phyloP scores from a whole-genome alignment of 1,140 invertebrate species.

The Gryon sp. region DNA sequence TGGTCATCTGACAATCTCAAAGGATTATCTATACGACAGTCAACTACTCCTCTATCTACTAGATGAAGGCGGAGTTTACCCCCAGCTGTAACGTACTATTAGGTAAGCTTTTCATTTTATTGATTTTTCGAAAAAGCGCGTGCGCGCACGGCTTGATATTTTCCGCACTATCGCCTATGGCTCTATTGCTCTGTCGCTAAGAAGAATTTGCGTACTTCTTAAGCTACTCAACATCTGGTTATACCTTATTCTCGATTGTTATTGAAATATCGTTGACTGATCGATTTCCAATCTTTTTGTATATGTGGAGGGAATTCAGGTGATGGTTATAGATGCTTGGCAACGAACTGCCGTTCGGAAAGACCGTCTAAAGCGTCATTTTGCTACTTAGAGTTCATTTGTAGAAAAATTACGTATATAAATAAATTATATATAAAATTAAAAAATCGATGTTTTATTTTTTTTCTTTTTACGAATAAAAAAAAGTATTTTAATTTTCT shows the following conservation, averaged over 20 bases:
- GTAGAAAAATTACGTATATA: conserved; percentile 10
- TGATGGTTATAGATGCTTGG: conserved; percentile 45
- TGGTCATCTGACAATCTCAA: conserved; percentile 73
- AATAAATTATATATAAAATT: neutral
- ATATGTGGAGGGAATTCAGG: conserved; percentile 33
- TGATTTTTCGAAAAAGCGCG: conserved; percentile 81
- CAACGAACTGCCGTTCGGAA: conserved; percentile 52
- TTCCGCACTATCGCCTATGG: conserved; percentile 76
- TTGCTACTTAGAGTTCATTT: conserved; percentile 15
- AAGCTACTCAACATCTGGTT: conserved; percentile 46
- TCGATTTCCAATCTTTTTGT: conserved; percentile 57
- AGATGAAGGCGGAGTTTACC: conserved; percentile 79
- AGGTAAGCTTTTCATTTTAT: conserved; percentile 80
- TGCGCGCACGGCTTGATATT: conserved; percentile 75
- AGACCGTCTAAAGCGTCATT: conserved; percentile 40
- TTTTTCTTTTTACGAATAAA: neutral
- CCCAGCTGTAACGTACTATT: conserved; percentile 76
- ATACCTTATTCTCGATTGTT: conserved; percentile 52
- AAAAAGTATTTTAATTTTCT: too few relatives aligned
- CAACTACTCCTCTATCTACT: conserved; percentile 75
- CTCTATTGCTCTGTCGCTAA: conserved; percentile 61
- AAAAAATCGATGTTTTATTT: too few relatives aligned
- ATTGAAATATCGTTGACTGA: conserved; percentile 46
- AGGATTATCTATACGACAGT: conserved; percentile 75
- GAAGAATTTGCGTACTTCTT: conserved; percentile 61